Percentiles rank a stretch among this genome's conserved stretches.
Conservation (phyloP, 2,888 invertebrate species). For the Lepidochitona cinerea region DNA sequence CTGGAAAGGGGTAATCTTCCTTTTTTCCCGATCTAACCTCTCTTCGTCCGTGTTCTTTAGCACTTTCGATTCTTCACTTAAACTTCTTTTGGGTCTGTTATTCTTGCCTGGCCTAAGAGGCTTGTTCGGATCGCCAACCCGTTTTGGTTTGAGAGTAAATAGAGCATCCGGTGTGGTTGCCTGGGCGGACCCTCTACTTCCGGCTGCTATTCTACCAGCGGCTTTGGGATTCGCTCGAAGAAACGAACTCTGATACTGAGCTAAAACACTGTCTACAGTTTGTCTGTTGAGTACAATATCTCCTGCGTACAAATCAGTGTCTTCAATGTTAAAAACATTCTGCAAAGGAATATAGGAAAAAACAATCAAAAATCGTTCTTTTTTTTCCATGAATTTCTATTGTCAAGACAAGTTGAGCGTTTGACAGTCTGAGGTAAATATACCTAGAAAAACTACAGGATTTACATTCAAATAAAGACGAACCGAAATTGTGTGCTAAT, state of each 20-base stretch:
- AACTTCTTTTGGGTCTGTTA: background rate
- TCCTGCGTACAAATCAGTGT: background rate
- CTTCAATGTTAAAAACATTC: background rate
- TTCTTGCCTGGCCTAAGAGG: background rate
- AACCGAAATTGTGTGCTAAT: too few relatives aligned
- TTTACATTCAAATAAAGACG: background rate
- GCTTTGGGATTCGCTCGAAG: background rate
- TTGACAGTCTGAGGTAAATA: too few relatives aligned
- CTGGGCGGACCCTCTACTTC: background rate
- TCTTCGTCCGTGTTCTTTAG: too few relatives aligned
- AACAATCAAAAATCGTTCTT: too few relatives aligned
- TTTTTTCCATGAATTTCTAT: too few relatives aligned
- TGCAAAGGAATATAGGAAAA: background rate
- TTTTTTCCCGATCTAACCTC: background rate
- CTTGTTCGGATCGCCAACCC: background rate
- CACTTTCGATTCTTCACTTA: background rate
- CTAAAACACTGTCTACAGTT: background rate
- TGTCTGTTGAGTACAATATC: background rate
- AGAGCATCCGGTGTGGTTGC: background rate
- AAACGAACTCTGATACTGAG: background rate
- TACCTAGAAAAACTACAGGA: background rate
- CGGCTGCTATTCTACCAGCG: background rate
- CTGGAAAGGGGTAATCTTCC: background rate
- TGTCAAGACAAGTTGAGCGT: too few relatives aligned
- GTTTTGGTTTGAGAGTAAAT: background rate